A percentile compares a stretch with the other conserved stretches of the same genome.
Conservation (phyloP, 2,113 vertebrate genomes). For the Rhea pennata region DNA sequence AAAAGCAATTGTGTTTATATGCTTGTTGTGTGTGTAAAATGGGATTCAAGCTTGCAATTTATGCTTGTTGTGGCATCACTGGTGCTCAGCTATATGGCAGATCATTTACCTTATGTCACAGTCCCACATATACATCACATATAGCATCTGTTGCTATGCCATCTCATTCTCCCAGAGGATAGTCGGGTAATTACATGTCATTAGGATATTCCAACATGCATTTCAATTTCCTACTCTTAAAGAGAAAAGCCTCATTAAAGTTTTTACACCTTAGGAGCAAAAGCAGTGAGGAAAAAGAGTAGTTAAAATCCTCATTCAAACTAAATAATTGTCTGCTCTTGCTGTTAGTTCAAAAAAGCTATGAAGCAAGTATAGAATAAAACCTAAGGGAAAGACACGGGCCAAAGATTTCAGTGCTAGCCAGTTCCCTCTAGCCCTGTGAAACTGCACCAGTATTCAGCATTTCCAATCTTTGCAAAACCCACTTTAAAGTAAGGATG, state of each 20-base stretch:
- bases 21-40: background rate
- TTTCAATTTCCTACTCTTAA: background rate
- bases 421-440: background rate
- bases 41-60: background rate
- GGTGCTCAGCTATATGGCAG: background rate
- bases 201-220: background rate
- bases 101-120: background rate
- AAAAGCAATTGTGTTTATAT: background rate
- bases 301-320: background rate
- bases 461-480: background rate
- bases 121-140: fast-evolving
- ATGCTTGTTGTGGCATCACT: background rate
- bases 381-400: background rate
- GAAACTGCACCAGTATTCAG: background rate
- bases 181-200: background rate
- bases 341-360: background rate
- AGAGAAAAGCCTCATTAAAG: background rate
- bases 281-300: background rate
- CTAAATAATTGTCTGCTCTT: background rate
- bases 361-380: background rate
- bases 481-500: background rate
- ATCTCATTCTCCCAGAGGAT: background rate
- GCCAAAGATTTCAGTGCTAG: background rate
- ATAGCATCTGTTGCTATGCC: background rate
- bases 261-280: background rate